Percentiles rank a stretch among this genome's conserved stretches.
phyloP scores from a whole-genome alignment of 2,888 invertebrate species.

The Xanthia icteritia region DNA sequence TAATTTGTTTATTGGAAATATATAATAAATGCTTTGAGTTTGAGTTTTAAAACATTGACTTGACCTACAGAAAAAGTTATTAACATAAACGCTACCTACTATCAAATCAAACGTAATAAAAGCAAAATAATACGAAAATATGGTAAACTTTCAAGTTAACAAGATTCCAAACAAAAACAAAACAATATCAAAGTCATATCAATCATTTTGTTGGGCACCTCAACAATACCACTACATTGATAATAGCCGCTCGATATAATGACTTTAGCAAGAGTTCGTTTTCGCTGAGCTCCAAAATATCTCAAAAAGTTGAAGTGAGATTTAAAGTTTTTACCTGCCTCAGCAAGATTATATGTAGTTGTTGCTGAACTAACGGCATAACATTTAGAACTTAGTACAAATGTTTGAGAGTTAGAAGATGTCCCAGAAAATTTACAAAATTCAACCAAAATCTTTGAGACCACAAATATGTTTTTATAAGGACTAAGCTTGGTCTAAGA shows the following conservation, averaged over 20 bases:
- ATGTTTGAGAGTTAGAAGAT: not conserved
- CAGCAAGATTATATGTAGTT: not conserved
- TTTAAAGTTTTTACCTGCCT: not conserved
- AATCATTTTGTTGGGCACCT: slow-evolving; percentile 1
- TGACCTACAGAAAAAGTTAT: not conserved
- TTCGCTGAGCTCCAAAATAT: slow-evolving; percentile 13
- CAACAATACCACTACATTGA: not conserved
- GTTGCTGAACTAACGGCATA: slow-evolving; percentile 4
- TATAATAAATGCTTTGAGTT: too few relatives aligned
- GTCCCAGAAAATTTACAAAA: slow-evolving; percentile 3
- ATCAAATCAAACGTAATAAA: not conserved
- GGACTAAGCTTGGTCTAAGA: too few relatives aligned
- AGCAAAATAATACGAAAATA: not conserved
- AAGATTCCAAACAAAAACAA: not conserved
- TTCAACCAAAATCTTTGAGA: not conserved
- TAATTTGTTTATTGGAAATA: too few relatives aligned
- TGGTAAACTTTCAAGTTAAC: not conserved
- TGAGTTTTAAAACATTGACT: not conserved
- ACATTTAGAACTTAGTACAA: not conserved
- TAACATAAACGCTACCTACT: not conserved
- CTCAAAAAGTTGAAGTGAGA: slow-evolving; percentile 2
- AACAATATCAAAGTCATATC: not conserved
- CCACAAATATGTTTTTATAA: slow-evolving; percentile 8
- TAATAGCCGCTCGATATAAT: not conserved
- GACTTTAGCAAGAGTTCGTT: slow-evolving; percentile 2